phyloP scores from a whole-genome alignment of 2,888 invertebrate genomes.

The Pyrocoelia pectoralis region DNA sequence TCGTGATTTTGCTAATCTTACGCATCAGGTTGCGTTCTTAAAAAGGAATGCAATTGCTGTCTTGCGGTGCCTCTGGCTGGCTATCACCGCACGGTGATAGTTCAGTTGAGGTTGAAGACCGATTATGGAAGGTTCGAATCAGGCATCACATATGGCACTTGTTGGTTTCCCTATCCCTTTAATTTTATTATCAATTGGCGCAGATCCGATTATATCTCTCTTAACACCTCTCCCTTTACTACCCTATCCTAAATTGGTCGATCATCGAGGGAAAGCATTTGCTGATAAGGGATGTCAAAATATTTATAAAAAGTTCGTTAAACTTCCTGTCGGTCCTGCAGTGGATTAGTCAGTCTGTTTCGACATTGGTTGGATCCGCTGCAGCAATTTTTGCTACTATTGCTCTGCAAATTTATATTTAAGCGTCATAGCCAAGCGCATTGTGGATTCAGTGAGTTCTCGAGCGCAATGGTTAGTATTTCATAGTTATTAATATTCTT shows the following conservation, averaged over 20 bases:
- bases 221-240: slow-evolving; percentile 12
- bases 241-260: slow-evolving; percentile 19
- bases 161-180: slow-evolving; percentile 36
- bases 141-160: slow-evolving; percentile 55
- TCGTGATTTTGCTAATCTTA: slow-evolving; percentile 57
- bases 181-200: slow-evolving; percentile 17
- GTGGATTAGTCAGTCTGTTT: slow-evolving; percentile 48
- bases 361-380: slow-evolving; percentile 52
- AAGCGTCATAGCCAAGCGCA: slow-evolving; percentile 49
- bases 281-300: slow-evolving; percentile 50
- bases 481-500: slow-evolving; percentile 38
- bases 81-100: slow-evolving; percentile 51
- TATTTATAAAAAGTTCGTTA: slow-evolving; percentile 23
- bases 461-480: slow-evolving; percentile 53
- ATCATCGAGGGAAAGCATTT: slow-evolving; percentile 41
- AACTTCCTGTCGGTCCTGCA: slow-evolving; percentile 52
- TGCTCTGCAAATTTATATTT: slow-evolving; percentile 47
- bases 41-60: slow-evolving; percentile 52
- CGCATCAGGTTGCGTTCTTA: slow-evolving; percentile 56
- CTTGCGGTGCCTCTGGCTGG: slow-evolving; percentile 61
- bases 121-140: slow-evolving; percentile 57
- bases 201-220: not conserved
- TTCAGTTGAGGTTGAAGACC: slow-evolving; percentile 55
- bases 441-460: slow-evolving; percentile 52
- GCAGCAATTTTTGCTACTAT: slow-evolving; percentile 54